A percentile compares a stretch with the other conserved stretches of the same genome.
These are phyloP conservation scores for Protodeltote pygarga DNA, from an alignment of 2,888 invertebrate species.

Conservation along the genomic window DNA sequence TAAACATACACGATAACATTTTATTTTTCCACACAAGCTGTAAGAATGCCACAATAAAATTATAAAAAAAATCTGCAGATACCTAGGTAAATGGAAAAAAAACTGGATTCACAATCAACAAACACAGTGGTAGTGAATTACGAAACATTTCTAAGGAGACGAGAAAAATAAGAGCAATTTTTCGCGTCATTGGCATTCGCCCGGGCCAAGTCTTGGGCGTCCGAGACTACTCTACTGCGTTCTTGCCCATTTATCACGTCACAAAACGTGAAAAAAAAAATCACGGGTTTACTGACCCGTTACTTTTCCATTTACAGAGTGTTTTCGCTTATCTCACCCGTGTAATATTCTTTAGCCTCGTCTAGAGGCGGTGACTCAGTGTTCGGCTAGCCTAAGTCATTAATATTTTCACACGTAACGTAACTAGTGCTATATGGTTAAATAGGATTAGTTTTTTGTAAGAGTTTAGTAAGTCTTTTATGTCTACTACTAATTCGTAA, in stretches of 20 bases:
- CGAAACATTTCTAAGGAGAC: conserved; percentile 62
- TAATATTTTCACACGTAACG: conserved; percentile 10
- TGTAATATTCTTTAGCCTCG: conserved; percentile 67
- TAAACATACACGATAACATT: too few species aligned
- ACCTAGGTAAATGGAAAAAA: conserved; percentile 7
- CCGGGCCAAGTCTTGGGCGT: conserved; percentile 58
- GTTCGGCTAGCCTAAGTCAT: conserved; percentile 7
- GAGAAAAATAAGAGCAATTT: conserved; percentile 76
- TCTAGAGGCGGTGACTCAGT: conserved; percentile 33
- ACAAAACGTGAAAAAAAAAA: conserved; percentile 72
- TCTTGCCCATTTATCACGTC: conserved; percentile 79
- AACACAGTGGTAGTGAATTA: conserved; percentile 34
- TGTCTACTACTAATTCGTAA: too few species aligned
- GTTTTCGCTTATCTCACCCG: conserved; percentile 74
- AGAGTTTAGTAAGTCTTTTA: not conserved
- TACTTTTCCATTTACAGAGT: conserved; percentile 79
- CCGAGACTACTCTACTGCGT: conserved; percentile 44
- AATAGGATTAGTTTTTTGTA: not conserved
- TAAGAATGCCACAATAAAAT: too few species aligned
- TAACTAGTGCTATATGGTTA: conserved; percentile 3
- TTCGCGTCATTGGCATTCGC: conserved; percentile 76
- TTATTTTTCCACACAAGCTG: too few species aligned
- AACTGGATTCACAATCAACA: conserved; percentile 27
- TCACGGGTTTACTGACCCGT: conserved; percentile 77
- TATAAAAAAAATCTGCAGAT: not conserved